Evolutionary conservation across 2,113 vertebrate genomes (phyloP).

Genomic region (Australoheros scitulus): DNA sequence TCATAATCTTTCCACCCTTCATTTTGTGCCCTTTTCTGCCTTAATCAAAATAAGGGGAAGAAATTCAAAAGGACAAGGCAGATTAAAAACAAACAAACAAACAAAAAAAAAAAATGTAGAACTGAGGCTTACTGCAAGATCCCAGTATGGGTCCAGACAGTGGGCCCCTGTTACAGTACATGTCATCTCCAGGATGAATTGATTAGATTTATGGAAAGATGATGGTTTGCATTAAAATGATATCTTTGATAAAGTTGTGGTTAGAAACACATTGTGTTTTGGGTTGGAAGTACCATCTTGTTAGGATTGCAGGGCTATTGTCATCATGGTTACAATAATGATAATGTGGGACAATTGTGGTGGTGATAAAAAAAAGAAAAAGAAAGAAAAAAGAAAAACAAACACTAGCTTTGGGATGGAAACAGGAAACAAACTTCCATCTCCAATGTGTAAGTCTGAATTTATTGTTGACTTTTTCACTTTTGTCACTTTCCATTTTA

Average conservation of each 20-base stretch:
- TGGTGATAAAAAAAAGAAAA: background rate
- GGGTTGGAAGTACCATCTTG: background rate
- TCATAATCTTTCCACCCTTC: background rate
- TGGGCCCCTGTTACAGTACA: background rate
- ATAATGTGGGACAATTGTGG: background rate
- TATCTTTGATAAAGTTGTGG: background rate
- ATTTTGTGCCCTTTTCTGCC: background rate
- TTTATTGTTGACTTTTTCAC: background rate
- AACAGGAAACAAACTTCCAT: background rate
- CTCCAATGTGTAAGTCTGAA: background rate
- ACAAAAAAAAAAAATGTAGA: background rate
- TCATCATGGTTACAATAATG: background rate
- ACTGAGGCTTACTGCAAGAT: background rate
- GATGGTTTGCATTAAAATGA: background rate
- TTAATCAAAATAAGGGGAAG: background rate
- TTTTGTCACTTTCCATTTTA: background rate
- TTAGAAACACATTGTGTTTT: background rate
- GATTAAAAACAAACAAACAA: background rate
- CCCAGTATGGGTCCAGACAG: background rate
- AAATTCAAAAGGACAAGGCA: background rate
- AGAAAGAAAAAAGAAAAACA: background rate
- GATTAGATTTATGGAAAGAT: background rate
- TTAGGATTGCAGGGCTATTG: background rate
- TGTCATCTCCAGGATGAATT: background rate
- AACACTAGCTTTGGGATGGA: background rate